Evolutionary conservation across 2,113 vertebrate genomes (phyloP), one percentile per base, ranked within the genome.

Genomic region (Lamprologus tigripictilis): DNA sequence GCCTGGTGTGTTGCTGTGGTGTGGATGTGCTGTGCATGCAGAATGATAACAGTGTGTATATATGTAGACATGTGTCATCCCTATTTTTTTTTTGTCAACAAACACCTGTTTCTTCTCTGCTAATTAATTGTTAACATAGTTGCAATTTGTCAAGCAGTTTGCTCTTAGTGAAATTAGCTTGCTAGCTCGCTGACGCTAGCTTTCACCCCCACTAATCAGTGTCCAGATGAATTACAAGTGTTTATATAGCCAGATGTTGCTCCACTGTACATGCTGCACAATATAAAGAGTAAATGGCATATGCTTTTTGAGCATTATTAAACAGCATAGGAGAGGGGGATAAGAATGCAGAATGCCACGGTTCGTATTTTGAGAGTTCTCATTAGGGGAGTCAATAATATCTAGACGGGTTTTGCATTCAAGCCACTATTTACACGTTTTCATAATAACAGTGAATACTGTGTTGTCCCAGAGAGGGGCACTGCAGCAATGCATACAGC

Each of bases 101-200:
- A 95, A 94, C 94, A 95, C 93, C 92, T 95, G 95, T 94, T 95
- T 92, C 28, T 88, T 89, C 31, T 16, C 85, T 49, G 78, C 89
- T 95, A 94, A 96, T 95, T 89, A 94, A 96, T 94, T 94, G 92
- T 91, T 91, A 94, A 95, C 94, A 94, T 82, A 19, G 90, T 92
- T 94, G 86, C 92, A 94, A 93, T 96, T 94, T 94, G 94, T 95
- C 92, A 94, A 86, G 90, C 89, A 71, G 81, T 89, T 88, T 86
- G 84, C 86, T 85, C 47, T 23, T 9, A 47, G 86, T 83, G 58
- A 84, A 88, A 94, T 92, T 88, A 88, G 55, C 87, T 33, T 28
- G 80, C 90, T 92, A 63, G 90, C 89, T 83, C 88, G 92, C 91
- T 93, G 93, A 95, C 84, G 80, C 57, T 85, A 87, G 93, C 89